phyloP scores from a whole-genome alignment of 2,888 invertebrate genomes.

The Brenthis ino region DNA sequence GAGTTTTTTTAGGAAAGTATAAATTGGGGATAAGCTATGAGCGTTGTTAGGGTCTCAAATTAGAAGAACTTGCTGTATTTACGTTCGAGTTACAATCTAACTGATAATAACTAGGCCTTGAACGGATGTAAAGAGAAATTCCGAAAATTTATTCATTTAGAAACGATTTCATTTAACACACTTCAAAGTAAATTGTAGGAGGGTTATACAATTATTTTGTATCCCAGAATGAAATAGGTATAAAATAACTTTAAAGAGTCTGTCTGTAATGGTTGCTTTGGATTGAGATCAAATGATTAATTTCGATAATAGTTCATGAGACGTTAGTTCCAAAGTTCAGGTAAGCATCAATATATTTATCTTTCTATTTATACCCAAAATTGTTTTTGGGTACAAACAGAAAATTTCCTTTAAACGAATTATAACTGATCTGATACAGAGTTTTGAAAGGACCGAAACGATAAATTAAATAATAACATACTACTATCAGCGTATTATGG shows the following conservation, averaged over 20 bases:
- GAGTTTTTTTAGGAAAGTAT: constrained; percentile 44
- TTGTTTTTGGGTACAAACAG: no score
- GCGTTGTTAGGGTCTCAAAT: constrained; percentile 27
- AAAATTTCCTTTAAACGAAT: no score
- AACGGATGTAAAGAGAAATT: constrained; percentile 9
- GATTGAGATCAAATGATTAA: no score
- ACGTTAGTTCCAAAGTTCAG: no score
- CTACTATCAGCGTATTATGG: no score
- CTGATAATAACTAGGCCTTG: constrained; percentile 24
- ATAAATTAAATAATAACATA: no score
- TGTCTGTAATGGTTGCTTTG: no score
- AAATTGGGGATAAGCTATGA: constrained; percentile 37
- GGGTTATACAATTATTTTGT: not conserved
- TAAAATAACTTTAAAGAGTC: not conserved
- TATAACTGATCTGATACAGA: no score
- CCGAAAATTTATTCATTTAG: constrained; percentile 4
- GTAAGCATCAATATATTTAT: no score
- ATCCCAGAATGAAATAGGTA: not conserved
- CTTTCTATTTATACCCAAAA: no score
- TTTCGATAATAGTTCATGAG: no score
- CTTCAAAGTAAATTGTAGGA: constrained; percentile 6
- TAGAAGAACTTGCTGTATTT: constrained; percentile 22
- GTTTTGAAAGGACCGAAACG: no score
- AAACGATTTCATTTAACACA: constrained; percentile 16
- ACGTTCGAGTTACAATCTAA: constrained; percentile 24